Conservation (phyloP, 1,140 invertebrate species). For the Dreissena rostriformis region DNA sequence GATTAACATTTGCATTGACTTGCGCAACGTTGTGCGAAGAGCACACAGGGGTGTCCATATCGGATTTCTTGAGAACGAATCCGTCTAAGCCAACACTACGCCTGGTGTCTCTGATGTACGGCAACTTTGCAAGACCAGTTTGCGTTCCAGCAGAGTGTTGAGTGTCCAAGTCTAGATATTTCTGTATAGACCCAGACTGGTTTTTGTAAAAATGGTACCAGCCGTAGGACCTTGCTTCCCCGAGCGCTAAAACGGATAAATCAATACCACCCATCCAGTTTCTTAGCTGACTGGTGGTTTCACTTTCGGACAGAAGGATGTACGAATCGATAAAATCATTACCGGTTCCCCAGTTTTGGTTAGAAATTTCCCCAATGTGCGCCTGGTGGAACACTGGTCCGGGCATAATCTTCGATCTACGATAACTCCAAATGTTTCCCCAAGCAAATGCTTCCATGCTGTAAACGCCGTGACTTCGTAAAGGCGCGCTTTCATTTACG, state of each 20-base stretch:
- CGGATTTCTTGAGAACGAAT: conserved; percentile 33
- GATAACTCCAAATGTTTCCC: conserved; percentile 36
- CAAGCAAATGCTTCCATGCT: conserved; percentile 9
- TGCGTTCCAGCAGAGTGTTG: not conserved
- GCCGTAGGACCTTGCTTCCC: conserved; percentile 39
- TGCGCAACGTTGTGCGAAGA: not conserved
- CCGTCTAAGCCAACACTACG: conserved; percentile 36
- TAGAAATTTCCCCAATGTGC: conserved; percentile 39
- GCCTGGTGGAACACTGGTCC: not conserved
- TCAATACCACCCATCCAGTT: conserved; percentile 50
- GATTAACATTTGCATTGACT: not conserved
- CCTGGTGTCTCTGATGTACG: conserved; percentile 48
- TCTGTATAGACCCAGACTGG: not conserved
- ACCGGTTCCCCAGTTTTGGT: conserved; percentile 48
- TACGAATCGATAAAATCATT: conserved; percentile 47
- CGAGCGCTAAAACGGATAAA: conserved; percentile 18
- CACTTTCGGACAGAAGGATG: conserved; percentile 11
- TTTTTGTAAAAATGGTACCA: conserved; percentile 47
- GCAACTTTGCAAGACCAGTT: conserved; percentile 1
- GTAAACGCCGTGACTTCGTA: conserved; percentile 9
- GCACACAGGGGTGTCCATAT: not conserved
- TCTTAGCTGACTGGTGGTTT: conserved; percentile 3
- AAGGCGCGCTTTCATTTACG: not conserved
- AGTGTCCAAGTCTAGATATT: not conserved
- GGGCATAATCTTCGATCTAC: conserved; percentile 9